Conservation (phyloP, 2,888 invertebrate species). For the Papilio demoleus region DNA sequence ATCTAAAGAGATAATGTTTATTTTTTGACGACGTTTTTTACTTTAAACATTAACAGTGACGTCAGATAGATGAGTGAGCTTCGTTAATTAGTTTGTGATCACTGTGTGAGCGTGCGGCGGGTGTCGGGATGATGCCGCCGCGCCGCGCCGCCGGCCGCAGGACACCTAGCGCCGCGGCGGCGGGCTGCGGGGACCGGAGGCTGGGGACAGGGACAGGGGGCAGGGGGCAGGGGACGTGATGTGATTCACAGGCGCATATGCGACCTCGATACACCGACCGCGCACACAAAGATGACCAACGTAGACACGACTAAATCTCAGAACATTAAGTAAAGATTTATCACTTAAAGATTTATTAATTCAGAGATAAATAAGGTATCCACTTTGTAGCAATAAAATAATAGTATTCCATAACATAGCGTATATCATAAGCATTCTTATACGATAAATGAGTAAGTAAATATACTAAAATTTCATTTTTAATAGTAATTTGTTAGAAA, state of each 20-base stretch:
- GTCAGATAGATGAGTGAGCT: background rate
- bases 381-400: background rate
- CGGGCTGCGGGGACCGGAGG: background rate
- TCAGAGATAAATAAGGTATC: background rate
- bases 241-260: slow-evolving; percentile 78
- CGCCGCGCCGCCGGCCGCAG: slow-evolving; percentile 11
- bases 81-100: background rate
- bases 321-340: background rate
- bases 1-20: background rate
- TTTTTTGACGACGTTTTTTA: background rate
- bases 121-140: slow-evolving; percentile 2
- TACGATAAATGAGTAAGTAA: no score
- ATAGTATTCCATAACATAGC: no score
- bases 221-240: slow-evolving; percentile 58
- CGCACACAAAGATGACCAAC: slow-evolving; percentile 19
- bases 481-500: background rate
- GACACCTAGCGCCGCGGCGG: slow-evolving; percentile 44
- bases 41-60: background rate
- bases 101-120: background rate
- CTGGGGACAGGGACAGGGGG: background rate
- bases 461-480: no score
- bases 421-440: no score
- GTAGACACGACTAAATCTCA: slow-evolving; percentile 7
- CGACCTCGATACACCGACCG: slow-evolving; percentile 69
- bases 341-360: background rate